These are phyloP conservation scores for Odontomachus brunneus DNA, from an alignment of 1,140 invertebrate genomes.

Conservation along the genomic window DNA sequence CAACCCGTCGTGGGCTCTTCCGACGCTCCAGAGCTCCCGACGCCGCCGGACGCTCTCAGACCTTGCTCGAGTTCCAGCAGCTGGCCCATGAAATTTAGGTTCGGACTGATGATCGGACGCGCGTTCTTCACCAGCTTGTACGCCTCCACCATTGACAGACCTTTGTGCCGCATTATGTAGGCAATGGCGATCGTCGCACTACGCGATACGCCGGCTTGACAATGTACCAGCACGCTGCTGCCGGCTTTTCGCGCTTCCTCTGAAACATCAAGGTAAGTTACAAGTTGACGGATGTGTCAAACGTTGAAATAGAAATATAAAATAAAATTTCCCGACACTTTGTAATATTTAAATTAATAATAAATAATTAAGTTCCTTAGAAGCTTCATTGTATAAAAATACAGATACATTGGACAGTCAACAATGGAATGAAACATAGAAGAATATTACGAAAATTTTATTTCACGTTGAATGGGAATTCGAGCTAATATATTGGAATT, in stretches of 20 bases:
- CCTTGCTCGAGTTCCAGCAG: conserved; percentile 94
- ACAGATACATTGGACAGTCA: too few relatives aligned
- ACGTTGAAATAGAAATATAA: too few relatives aligned
- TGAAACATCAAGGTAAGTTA: conserved; percentile 86
- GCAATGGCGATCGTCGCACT: conserved; percentile 98
- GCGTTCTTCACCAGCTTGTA: conserved; percentile 95
- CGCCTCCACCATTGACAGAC: conserved; percentile 94
- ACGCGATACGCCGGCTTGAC: conserved; percentile 97
- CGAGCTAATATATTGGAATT: too few relatives aligned
- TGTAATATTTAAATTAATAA: too few relatives aligned
- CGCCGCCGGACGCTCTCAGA: conserved; percentile 85
- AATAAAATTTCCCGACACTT: too few relatives aligned
- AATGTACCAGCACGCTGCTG: conserved; percentile 95
- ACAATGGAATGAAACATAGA: too few relatives aligned
- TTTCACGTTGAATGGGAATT: too few relatives aligned
- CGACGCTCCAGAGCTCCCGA: conserved; percentile 65
- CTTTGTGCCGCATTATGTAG: conserved; percentile 96
- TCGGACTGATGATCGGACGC: conserved; percentile 96
- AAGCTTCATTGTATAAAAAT: too few relatives aligned
- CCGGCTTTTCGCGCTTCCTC: conserved; percentile 93
- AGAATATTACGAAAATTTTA: too few relatives aligned
- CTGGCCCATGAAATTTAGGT: conserved; percentile 99
- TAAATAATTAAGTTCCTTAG: too few relatives aligned
- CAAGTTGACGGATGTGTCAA: background rate
- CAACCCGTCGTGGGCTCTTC: conserved; percentile 80